A percentile compares a stretch with the other conserved stretches of the same genome.
Evolutionary conservation across 2,113 vertebrate genomes (phyloP).

Genomic region (Oostethus manadensis): DNA sequence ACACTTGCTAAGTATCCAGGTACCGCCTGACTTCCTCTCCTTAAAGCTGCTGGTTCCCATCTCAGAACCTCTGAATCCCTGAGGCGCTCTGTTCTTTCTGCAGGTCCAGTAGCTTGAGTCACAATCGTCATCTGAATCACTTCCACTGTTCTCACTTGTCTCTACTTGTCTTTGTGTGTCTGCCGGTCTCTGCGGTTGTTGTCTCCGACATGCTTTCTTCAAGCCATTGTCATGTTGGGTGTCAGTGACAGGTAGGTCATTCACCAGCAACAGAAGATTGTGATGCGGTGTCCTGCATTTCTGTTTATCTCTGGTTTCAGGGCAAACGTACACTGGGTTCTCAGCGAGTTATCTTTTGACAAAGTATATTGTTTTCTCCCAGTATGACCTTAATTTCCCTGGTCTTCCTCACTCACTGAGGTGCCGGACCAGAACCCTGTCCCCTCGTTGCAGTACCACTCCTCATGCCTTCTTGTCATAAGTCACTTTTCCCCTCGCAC

Average conservation of each 20-base stretch:
- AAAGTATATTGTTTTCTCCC: conserved; percentile 1
- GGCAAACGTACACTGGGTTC: neutral
- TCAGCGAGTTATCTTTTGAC: neutral
- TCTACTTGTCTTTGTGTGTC: neutral
- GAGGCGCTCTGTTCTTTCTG: neutral
- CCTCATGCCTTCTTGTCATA: no score
- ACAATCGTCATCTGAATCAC: neutral
- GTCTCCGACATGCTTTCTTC: neutral
- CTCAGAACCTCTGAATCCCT: no score
- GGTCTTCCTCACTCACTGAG: neutral
- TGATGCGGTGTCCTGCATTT: conserved; percentile 4
- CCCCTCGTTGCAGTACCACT: neutral
- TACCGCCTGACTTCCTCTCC: neutral
- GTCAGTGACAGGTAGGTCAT: conserved; percentile 10
- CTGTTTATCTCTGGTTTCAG: neutral
- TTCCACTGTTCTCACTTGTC: neutral
- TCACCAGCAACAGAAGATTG: conserved; percentile 14
- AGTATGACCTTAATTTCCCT: neutral
- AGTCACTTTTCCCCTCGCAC: no score
- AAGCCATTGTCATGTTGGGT: neutral
- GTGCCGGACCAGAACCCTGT: neutral
- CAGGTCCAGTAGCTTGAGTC: neutral
- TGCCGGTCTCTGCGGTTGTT: neutral
- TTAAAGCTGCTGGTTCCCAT: neutral
- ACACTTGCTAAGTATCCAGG: neutral